Evolutionary conservation across 2,113 vertebrate species (phyloP), one percentile per base, ranked within the genome.

Genomic region (Hyla sarda): DNA sequence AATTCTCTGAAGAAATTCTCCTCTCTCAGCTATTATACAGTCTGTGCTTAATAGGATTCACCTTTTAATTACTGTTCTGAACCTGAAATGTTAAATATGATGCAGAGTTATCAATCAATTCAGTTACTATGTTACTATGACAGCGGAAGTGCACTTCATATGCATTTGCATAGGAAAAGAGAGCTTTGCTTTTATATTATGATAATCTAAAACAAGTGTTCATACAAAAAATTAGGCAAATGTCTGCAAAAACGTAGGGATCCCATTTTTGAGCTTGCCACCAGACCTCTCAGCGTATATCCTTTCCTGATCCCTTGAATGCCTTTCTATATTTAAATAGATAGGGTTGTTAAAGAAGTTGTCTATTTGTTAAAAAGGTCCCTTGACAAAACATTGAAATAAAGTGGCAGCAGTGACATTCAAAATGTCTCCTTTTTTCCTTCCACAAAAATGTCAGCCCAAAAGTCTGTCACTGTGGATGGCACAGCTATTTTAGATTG

Each of bases 1-100:
- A 86, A 86, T 80, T 86, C 84, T 86, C 84, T 7, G n/a, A 86
- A 86, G 84, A 80, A 86, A 69, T 81, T 10, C 73, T 47, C 81
- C 67, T 76, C 83, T 80, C 67, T 28, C 25, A 34, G 76, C 84
- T 86, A 81, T 81, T 86, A 72, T 72, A 41, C 65, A 81, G 65
- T 72, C 76, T 72, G 69, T 76, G 71, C 86, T 76, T 82, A 83
- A 87, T 87, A 74, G 80, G 48, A 82, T 76, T 82, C 69, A 82
- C 79, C 71, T 82, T 83, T 87, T 82, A 87, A 87, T 83, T 83
- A 87, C 80, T 50, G 72, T 71, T 75, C 71, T 87, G 25, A 34
- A 75, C 81, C 79, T 77, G 80, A 82, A 82, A 83, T 75, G 78
- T 82, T 87, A 83, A 74, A 73, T 76, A 54, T 87, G 32, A 82